Evolutionary conservation across 2,888 invertebrate genomes (phyloP).

Genomic region (Cynaeus angustus): DNA sequence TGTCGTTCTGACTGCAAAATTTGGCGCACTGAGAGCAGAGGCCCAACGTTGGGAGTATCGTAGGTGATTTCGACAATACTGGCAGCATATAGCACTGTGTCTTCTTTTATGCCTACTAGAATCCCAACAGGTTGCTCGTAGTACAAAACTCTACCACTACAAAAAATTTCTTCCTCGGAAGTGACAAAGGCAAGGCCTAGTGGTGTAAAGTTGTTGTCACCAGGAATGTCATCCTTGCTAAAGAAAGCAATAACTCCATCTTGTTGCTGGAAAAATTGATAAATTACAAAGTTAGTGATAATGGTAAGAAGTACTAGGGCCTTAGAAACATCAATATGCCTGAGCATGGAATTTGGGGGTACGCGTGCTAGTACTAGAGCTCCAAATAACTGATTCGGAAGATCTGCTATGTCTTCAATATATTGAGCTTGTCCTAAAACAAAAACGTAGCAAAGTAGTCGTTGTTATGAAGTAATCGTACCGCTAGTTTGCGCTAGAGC

Average conservation of each 20-base stretch:
- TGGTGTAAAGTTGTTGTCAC: slow-evolving; percentile 77
- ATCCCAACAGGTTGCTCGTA: slow-evolving; percentile 85
- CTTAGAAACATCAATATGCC: slow-evolving; percentile 72
- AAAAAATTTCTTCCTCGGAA: slow-evolving; percentile 73
- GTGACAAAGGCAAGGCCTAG: slow-evolving; percentile 15
- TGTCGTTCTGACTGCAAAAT: slow-evolving; percentile 72
- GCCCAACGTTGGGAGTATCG: slow-evolving; percentile 69
- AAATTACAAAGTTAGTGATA: background rate
- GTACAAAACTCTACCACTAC: slow-evolving; percentile 75
- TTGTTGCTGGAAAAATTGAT: slow-evolving; percentile 72
- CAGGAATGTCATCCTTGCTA: slow-evolving; percentile 81
- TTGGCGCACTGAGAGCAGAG: slow-evolving; percentile 72
- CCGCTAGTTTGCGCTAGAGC: slow-evolving; percentile 76
- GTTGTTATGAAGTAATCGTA: background rate
- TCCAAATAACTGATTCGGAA: slow-evolving; percentile 80
- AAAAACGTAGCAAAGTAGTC: background rate
- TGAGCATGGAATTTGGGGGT: slow-evolving; percentile 75
- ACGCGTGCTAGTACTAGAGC: slow-evolving; percentile 79
- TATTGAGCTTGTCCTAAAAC: slow-evolving; percentile 77
- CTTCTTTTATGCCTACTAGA: slow-evolving; percentile 79
- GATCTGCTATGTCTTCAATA: slow-evolving; percentile 81
- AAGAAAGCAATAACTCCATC: slow-evolving; percentile 80
- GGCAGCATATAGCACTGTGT: slow-evolving; percentile 76
- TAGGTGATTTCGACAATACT: slow-evolving; percentile 76
- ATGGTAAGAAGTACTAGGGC: slow-evolving; percentile 15